Conservation (phyloP, 2,113 vertebrate species). For the Rhegmatorhina hoffmannsi region DNA sequence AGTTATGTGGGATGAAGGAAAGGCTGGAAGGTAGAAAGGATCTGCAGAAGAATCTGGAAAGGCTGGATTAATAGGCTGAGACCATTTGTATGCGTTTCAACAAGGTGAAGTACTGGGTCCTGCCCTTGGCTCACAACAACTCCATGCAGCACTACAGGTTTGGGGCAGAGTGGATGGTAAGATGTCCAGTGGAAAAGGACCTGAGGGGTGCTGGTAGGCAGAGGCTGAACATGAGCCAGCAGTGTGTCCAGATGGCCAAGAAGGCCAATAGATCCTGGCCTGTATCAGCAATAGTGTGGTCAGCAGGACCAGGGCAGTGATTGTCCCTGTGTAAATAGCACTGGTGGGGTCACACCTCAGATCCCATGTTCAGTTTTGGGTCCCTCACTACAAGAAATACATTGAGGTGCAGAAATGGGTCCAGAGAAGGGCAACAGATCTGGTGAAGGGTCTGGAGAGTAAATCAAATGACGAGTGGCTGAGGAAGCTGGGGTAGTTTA, state of each 20-base stretch:
- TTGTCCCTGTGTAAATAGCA: fast-evolving
- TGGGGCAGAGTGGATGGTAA: neutral
- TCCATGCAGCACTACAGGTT: neutral
- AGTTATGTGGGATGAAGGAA: neutral
- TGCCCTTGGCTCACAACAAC: neutral
- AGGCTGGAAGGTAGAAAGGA: neutral
- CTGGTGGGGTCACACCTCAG: neutral
- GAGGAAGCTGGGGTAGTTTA: neutral
- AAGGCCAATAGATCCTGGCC: neutral
- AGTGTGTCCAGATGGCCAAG: neutral
- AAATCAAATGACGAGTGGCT: neutral
- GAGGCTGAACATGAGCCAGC: neutral
- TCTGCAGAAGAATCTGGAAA: neutral
- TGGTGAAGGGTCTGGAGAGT: neutral
- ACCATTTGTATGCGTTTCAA: neutral
- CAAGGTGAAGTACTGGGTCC: neutral
- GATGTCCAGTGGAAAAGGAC: neutral
- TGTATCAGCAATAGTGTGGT: neutral
- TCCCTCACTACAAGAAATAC: neutral
- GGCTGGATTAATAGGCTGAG: neutral
- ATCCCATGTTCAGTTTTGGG: neutral
- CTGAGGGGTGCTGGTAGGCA: neutral
- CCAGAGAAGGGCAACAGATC: neutral
- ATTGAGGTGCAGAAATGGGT: neutral
- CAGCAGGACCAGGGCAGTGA: neutral